Evolutionary conservation across 2,888 invertebrate species (phyloP), one percentile per base, ranked within the genome.

Genomic region (Trilocha varians): DNA sequence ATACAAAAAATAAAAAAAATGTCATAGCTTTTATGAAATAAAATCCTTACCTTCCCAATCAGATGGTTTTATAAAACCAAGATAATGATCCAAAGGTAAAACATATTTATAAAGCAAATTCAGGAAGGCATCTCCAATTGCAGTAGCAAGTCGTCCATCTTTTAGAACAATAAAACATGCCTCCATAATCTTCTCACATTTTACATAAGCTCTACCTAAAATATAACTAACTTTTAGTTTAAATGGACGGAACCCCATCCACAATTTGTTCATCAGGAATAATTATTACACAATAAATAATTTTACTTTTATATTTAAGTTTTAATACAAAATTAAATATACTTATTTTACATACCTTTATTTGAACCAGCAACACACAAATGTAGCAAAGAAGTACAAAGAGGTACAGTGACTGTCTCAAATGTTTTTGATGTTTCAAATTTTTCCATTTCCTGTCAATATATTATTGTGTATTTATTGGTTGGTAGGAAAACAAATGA

Each of bases 11-110:
- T 36, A 25, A 4, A 25, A 11, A 25, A 5, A 25, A 5, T 6
- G 25, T 25, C 11, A 25, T 25, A n/a, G n/a, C n/a, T n/a, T n/a
- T n/a, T n/a, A n/a, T n/a, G n/a, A 34, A n/a, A n/a, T n/a, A n/a
- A n/a, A 34, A 39, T 48, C 52, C 54, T 65, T 70, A 89, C 90
- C 87, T 66, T 80, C 80, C 91, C 91, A 91, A 43, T 84, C 74
- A 37, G 75, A 59, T 25, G 77, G 71, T 36, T 78, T 65, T 38
- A 91, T 86, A 44, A 70, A 67, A 3, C 79, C 76, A 53, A 88
- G 71, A 57, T 88, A 88, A 54, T 79, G 60, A 45, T 83, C 72
- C 61, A 78, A 77, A 8, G 84, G 62, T 34, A 91, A 61, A 40
- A 91, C 71, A 64, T 87, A 69, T 59, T 88, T 87, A 46, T 78